Evolutionary conservation across 2,113 vertebrate genomes (phyloP), one percentile per base, ranked within the genome.

Genomic region (Perca schrenkii): DNA sequence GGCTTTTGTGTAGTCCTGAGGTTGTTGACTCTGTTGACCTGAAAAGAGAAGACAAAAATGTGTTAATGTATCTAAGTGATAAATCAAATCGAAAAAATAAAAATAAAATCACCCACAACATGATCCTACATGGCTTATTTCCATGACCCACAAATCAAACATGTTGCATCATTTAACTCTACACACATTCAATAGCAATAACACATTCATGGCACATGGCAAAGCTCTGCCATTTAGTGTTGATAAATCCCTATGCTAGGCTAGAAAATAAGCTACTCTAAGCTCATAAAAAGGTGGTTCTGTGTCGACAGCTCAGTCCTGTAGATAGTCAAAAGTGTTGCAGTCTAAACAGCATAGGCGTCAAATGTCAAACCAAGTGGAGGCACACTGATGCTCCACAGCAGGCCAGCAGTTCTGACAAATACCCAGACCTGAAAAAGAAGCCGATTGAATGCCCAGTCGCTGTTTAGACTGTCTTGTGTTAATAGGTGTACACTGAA

Each of bases 1-100:
- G 84, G 95, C 95, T 93, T 98, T 93, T 21, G 93, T 97, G 94
- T 96, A 96, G 93, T 96, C 93, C 93, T 95, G 94, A 86, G 94
- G 94, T 81, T 96, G 96, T 54, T 96, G 95, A 76, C 91, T 95
- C 94, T 96, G 94, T 85, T 96, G 96, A 94, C 95, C 95, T 96
- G 84, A 61, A 92, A 68, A 89, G 64, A 83, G 2, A 77, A 86
- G 16, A 2, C 11, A 75, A 50, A 31, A 61, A 8, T 14, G 15
- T 49, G 65, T 92, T 56, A 85, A 70, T 34, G 22, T 22, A 36
- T 46, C n/a, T 13, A n/a, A 53, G 15, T 4, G 28, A 12, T 8
- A 21, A 54, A 54, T 3, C 2, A 64, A 31, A 40, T 19, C 8
- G 8, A 72, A 36, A 8, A 8, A 8, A 36, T 0, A 36, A 36